Evolutionary conservation across 1,140 invertebrate genomes (phyloP), one percentile per base, ranked within the genome.

Genomic region (Heliothis virescens): DNA sequence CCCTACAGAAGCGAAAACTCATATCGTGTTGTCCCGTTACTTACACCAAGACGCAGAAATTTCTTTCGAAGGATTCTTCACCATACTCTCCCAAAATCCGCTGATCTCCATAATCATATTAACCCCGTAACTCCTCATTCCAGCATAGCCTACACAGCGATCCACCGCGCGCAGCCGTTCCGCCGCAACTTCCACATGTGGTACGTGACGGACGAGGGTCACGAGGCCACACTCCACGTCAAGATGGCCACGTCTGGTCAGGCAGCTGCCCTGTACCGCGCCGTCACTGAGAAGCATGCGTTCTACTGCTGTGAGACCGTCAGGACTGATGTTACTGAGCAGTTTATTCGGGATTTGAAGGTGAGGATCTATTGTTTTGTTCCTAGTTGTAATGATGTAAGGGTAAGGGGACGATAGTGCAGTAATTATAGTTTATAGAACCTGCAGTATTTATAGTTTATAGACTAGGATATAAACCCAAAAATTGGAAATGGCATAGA

Each of bases 241-340:
- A 98, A 98, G 94, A 96, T 98, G 91, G 96, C 97, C 81, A 98
- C 97, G 65, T 96, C 96, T 65, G 96, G 97, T 26, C 96, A 97
- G 16, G 98, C 98, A 10, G 97, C 96, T 16, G 97, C 97, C 50
- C 93, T 98, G 2, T 98, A 98, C 90, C 95, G 98, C 57, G 97
- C 97, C n/a, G 97, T 98, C 71, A 98, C 98, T 0, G 98, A 98
- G 92, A 98, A 98, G 87, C 98, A 98, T 89, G 98, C 98, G 4
- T 98, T 98, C 95, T 98, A 98, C 91, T 98, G 97, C 85, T 98
- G 98, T 94, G 98, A 98, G 90, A 98, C 98, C 0, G 98, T 98
- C 1, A 95, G 98, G 13, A 97, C 96, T 85, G 97, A 97, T 74
- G 98, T 98, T 29, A 98, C 97, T 3, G 96, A 97, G 60, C 98